These are phyloP conservation scores for Leucopsar rothschildi DNA, from an alignment of 2,113 vertebrate species.

Conservation along the genomic window DNA sequence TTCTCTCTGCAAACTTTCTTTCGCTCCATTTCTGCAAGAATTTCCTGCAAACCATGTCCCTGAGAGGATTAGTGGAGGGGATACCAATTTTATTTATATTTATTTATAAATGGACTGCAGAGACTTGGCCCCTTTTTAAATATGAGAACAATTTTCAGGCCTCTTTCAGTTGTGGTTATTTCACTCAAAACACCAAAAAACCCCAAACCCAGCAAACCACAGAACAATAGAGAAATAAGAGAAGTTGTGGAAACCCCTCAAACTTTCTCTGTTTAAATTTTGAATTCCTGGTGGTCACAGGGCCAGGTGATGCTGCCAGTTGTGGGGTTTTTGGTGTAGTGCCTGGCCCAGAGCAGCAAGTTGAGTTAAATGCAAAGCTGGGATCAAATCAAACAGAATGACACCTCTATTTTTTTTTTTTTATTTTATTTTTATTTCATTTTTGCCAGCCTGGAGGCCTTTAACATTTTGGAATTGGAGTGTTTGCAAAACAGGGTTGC, in stretches of 20 bases:
- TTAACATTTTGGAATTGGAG: background rate
- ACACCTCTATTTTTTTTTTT: background rate
- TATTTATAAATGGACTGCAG: background rate
- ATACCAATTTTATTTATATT: background rate
- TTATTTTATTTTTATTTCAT: background rate
- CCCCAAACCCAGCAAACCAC: background rate
- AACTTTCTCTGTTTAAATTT: background rate
- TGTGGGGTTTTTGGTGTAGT: background rate
- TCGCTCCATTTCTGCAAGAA: background rate
- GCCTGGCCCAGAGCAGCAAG: background rate
- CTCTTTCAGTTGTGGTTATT: background rate
- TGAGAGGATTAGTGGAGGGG: background rate
- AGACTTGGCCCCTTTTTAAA: background rate
- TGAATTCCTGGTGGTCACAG: background rate
- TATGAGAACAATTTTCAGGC: background rate
- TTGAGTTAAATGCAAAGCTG: background rate
- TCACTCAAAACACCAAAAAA: background rate
- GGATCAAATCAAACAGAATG: background rate
- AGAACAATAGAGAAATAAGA: background rate
- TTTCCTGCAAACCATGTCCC: background rate
- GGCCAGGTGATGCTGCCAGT: conserved; percentile 18
- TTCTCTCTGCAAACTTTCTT: conserved; percentile 9
- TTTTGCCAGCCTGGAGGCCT: background rate
- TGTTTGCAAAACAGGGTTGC: background rate
- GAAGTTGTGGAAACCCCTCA: conserved; percentile 6